A percentile compares a stretch with the other conserved stretches of the same genome.
Evolutionary conservation across 2,888 invertebrate species (phyloP).

Genomic region (Autographa gamma): DNA sequence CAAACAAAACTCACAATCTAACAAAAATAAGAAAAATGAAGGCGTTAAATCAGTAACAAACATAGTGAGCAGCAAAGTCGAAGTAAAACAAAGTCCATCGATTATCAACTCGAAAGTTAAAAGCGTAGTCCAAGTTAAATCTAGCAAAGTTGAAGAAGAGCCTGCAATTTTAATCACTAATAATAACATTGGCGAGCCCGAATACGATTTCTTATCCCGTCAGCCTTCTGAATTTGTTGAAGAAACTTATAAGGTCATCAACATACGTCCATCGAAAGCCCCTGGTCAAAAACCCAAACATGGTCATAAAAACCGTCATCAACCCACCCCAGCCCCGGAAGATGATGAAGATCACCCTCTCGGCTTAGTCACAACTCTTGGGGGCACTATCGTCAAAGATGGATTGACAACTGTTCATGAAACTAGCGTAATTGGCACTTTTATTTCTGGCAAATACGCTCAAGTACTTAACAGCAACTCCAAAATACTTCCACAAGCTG

Average conservation of each 20-base stretch:
- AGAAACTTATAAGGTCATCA: slow-evolving; percentile 95
- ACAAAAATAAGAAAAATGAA: slow-evolving; percentile 75
- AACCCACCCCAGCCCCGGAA: slow-evolving; percentile 82
- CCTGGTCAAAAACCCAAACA: slow-evolving; percentile 84
- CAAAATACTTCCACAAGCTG: slow-evolving; percentile 87
- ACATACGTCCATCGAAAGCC: slow-evolving; percentile 92
- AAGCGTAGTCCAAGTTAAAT: slow-evolving; percentile 88
- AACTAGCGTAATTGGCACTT: slow-evolving; percentile 96
- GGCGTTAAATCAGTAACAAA: slow-evolving; percentile 78
- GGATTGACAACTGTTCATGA: slow-evolving; percentile 95
- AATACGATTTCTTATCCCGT: slow-evolving; percentile 95
- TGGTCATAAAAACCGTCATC: slow-evolving; percentile 80
- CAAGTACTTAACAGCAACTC: slow-evolving; percentile 95
- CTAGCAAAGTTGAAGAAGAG: slow-evolving; percentile 83
- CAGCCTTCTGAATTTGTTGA: slow-evolving; percentile 96
- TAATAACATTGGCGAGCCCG: slow-evolving; percentile 94
- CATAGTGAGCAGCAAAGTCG: slow-evolving; percentile 84
- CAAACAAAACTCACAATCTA: slow-evolving; percentile 70
- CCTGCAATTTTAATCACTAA: slow-evolving; percentile 90
- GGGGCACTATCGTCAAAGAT: slow-evolving; percentile 94
- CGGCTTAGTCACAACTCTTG: slow-evolving; percentile 94
- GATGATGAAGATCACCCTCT: slow-evolving; percentile 92
- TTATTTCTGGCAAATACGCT: slow-evolving; percentile 96
- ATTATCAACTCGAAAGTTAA: slow-evolving; percentile 83
- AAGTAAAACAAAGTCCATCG: slow-evolving; percentile 82